A percentile compares a stretch with the other conserved stretches of the same genome.
These are phyloP conservation scores for Todiramphus chloris DNA, from an alignment of 2,113 vertebrate genomes.

Conservation along the genomic window DNA sequence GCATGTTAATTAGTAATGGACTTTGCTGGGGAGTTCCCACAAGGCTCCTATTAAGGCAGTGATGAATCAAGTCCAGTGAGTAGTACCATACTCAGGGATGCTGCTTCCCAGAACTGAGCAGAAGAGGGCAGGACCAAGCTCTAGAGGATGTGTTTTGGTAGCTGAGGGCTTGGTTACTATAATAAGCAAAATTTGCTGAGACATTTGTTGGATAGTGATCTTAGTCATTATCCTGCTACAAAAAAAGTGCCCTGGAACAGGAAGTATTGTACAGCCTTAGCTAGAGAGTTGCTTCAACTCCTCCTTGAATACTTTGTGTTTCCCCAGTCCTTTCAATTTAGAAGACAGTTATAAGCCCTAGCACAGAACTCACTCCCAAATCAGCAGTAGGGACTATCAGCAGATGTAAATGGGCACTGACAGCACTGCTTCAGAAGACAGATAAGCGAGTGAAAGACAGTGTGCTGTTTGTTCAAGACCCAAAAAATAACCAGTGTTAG, in stretches of 20 bases:
- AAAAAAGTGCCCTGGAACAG: not conserved
- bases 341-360: not conserved
- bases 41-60: not conserved
- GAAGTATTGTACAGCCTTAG: not conserved
- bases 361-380: not conserved
- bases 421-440: not conserved
- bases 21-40: not conserved
- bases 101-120: not conserved
- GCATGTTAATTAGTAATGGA: not conserved
- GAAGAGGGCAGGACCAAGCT: not conserved
- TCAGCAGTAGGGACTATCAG: not conserved
- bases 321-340: not conserved
- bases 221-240: not conserved
- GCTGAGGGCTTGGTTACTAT: not conserved
- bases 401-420: not conserved
- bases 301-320: not conserved
- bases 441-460: not conserved
- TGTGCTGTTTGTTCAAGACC: not conserved
- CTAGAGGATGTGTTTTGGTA: constrained; percentile 18
- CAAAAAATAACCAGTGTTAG: not conserved
- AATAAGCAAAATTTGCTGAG: not conserved
- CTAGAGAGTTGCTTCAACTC: not conserved
- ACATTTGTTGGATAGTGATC: not conserved
- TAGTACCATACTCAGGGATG: not conserved
- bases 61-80: constrained; percentile 1